These are phyloP conservation scores for Aleiodes alternator DNA, from an alignment of 2,888 invertebrate species.

Conservation along the genomic window DNA sequence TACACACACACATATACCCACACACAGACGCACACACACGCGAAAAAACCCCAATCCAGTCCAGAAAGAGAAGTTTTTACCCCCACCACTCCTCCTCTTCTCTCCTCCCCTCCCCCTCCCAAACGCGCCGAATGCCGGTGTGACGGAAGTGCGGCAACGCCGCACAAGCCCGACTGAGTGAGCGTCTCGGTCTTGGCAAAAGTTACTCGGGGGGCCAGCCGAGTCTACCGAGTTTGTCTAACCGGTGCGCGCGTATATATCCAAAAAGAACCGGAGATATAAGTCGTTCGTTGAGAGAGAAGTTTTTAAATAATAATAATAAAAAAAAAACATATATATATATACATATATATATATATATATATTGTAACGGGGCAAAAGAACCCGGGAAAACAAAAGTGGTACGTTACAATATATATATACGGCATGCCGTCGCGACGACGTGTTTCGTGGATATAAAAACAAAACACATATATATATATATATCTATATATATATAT, in stretches of 20 bases:
- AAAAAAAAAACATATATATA: too few species aligned
- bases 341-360: too few species aligned
- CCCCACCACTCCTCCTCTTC: too few species aligned
- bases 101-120: constrained; percentile 58
- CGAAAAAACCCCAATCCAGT: constrained; percentile 64
- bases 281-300: constrained; percentile 57
- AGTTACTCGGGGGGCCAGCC: constrained; percentile 71
- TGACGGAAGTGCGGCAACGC: constrained; percentile 73
- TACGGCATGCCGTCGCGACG: constrained; percentile 66
- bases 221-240: constrained; percentile 74
- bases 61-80: constrained; percentile 56
- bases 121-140: constrained; percentile 60
- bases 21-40: too few species aligned
- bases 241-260: constrained; percentile 66
- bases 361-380: too few species aligned
- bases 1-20: too few species aligned
- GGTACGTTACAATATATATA: too few species aligned
- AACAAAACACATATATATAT: constrained; percentile 10
- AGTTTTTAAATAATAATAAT: constrained; percentile 55
- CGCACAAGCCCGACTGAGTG: constrained; percentile 60
- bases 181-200: constrained; percentile 72
- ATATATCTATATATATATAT: too few species aligned
- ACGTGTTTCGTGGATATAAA: constrained; percentile 57
- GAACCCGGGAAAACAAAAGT: too few species aligned
- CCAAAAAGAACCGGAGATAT: constrained; percentile 68